phyloP scores from a whole-genome alignment of 2,888 invertebrate species.

The Leptura quadrifasciata region DNA sequence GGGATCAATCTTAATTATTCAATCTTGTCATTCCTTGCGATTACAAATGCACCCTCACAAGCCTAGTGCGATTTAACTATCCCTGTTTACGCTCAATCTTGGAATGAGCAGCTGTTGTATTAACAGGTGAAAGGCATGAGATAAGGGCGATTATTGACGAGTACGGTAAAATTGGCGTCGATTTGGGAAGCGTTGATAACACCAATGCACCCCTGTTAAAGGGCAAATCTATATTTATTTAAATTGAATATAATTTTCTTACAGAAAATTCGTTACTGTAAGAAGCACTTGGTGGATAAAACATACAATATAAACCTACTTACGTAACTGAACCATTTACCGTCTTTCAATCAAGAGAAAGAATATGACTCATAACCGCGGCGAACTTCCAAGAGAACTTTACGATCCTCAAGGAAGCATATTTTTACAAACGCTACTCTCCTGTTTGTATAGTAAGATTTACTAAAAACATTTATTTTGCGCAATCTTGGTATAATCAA shows the following conservation, averaged over 20 bases:
- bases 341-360: too few relatives aligned
- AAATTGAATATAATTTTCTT: not conserved
- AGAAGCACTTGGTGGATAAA: too few relatives aligned
- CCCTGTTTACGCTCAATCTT: not conserved
- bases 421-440: too few relatives aligned
- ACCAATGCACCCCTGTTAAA: not conserved
- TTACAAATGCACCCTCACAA: not conserved
- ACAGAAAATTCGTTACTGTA: too few relatives aligned
- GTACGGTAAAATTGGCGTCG: not conserved
- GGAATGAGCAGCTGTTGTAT: not conserved
- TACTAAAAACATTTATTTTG: too few relatives aligned
- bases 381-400: too few relatives aligned
- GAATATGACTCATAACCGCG: too few relatives aligned
- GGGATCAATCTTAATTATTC: not conserved
- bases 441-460: too few relatives aligned
- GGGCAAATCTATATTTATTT: not conserved
- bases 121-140: conserved; percentile 1
- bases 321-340: too few relatives aligned
- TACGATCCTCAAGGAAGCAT: too few relatives aligned
- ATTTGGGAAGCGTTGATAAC: not conserved
- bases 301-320: too few relatives aligned
- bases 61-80: not conserved
- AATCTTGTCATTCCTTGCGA: not conserved
- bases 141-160: not conserved
- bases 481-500: too few relatives aligned